Evolutionary conservation across 1,140 invertebrate species (phyloP).

Genomic region (Drosophila truncata): DNA sequence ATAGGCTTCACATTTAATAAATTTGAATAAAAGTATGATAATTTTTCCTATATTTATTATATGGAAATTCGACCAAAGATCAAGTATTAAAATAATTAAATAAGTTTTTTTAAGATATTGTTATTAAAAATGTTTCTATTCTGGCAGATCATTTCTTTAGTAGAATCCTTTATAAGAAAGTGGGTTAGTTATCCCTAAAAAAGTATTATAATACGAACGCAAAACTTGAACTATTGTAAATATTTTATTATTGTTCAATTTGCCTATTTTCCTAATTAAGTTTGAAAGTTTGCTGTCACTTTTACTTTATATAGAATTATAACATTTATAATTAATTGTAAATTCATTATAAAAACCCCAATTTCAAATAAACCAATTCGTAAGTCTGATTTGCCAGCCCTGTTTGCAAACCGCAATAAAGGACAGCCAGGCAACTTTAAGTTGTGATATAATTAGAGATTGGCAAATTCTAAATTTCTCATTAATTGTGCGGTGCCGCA

Average conservation of each 20-base stretch:
- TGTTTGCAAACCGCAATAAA: slow-evolving; percentile 2
- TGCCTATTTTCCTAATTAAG: neutral
- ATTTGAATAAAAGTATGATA: neutral
- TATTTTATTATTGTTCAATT: too few relatives aligned
- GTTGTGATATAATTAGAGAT: slow-evolving; percentile 82
- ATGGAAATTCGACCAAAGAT: rapidly evolving
- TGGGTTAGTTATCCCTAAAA: too few relatives aligned
- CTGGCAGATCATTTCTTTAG: too few relatives aligned
- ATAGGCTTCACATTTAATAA: neutral
- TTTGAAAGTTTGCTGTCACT: neutral
- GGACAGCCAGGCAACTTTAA: slow-evolving; percentile 11
- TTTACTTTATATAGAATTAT: neutral
- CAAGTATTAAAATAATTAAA: neutral
- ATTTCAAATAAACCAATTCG: neutral
- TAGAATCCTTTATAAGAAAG: too few relatives aligned
- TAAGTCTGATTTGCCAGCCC: slow-evolving; percentile 5
- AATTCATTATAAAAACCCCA: neutral
- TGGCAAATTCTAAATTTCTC: slow-evolving; percentile 81
- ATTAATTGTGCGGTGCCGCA: slow-evolving; percentile 76
- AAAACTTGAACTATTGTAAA: too few relatives aligned
- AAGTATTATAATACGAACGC: too few relatives aligned
- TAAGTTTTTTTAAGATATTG: too few relatives aligned
- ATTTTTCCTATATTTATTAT: neutral
- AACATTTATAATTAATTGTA: neutral
- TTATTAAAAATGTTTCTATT: too few relatives aligned